Conservation (phyloP, 2,797 vertebrate species). For the Hafferia zeledoni region DNA sequence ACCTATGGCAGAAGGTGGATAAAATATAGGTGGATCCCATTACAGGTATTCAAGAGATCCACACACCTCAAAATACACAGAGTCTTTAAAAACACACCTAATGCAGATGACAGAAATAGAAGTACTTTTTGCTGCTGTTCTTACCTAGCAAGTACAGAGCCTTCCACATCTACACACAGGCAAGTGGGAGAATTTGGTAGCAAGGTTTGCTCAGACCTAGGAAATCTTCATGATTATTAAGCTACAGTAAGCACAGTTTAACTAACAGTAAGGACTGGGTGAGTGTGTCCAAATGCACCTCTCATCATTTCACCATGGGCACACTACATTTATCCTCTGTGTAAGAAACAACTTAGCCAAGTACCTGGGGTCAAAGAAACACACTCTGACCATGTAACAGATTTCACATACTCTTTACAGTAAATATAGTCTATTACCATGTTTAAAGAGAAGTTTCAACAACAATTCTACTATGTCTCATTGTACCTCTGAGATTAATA, state of each 20-base stretch:
- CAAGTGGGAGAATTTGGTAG: rapidly evolving
- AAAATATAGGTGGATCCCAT: background rate
- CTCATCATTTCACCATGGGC: background rate
- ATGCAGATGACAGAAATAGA: background rate
- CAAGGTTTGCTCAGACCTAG: background rate
- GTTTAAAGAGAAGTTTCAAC: background rate
- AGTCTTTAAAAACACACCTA: background rate
- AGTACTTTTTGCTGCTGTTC: background rate
- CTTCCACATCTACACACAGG: background rate
- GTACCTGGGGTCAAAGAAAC: background rate
- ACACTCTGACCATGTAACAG: background rate
- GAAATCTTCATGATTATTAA: background rate
- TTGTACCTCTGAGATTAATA: background rate
- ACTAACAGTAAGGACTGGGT: background rate
- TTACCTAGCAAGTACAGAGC: background rate
- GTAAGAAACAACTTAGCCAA: background rate
- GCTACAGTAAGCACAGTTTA: background rate
- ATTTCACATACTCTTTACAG: background rate
- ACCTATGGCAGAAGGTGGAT: background rate
- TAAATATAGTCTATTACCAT: background rate
- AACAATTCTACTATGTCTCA: background rate
- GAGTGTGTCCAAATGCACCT: background rate
- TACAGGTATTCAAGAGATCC: background rate
- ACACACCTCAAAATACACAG: background rate
- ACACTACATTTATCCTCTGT: background rate